phyloP scores from a whole-genome alignment of 2,888 invertebrate species.

The Hypomecis atomaria region DNA sequence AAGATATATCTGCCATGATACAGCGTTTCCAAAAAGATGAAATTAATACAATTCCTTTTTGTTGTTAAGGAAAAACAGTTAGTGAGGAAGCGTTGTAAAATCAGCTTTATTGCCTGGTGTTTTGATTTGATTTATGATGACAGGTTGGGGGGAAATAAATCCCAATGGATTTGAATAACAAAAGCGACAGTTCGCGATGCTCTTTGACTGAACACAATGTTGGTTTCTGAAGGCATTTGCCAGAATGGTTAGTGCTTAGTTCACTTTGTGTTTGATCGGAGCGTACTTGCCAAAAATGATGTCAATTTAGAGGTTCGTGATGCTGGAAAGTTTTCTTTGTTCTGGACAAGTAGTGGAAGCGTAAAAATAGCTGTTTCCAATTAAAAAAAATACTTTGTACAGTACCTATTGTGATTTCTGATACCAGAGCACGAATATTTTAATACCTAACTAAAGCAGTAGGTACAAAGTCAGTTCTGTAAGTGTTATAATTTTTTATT shows the following conservation, averaged over 20 bases:
- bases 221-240: constrained; percentile 31
- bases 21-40: constrained; percentile 47
- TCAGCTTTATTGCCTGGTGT: constrained; percentile 16
- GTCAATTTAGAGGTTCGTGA: no score
- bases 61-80: constrained; percentile 42
- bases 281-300: background rate
- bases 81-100: constrained; percentile 5
- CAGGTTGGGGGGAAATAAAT: constrained; percentile 22
- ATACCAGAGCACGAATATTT: no score
- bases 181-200: constrained; percentile 31
- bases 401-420: no score
- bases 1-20: constrained; percentile 36
- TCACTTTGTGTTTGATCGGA: constrained; percentile 7
- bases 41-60: constrained; percentile 49
- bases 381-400: no score
- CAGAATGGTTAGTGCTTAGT: constrained; percentile 32
- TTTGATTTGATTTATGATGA: constrained; percentile 15
- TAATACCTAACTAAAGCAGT: no score
- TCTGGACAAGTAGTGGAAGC: no score
- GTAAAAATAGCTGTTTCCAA: no score
- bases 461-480: no score
- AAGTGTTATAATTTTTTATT: no score
- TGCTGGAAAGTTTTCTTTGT: no score
- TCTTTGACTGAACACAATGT: constrained; percentile 42
- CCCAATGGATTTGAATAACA: constrained; percentile 42